Evolutionary conservation across 2,888 invertebrate genomes (phyloP).

Genomic region (Drosophila flavopinicola): DNA sequence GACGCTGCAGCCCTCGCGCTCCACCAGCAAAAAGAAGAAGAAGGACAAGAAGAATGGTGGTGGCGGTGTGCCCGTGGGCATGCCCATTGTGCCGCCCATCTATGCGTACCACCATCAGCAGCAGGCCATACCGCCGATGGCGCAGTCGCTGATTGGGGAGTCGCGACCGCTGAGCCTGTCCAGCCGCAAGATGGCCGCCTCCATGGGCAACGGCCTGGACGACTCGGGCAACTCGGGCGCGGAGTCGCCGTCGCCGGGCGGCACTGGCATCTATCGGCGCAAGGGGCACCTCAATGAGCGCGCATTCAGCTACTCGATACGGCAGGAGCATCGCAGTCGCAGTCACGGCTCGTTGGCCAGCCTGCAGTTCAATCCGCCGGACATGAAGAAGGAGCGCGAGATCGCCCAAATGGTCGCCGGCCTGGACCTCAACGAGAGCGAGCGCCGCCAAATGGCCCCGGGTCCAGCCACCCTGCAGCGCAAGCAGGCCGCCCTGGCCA

Average conservation of each 20-base stretch:
- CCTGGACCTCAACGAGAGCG: conserved; percentile 91
- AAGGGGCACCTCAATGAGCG: conserved; percentile 96
- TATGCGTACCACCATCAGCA: conserved; percentile 84
- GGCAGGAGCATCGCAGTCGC: conserved; percentile 96
- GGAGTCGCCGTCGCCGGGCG: conserved; percentile 86
- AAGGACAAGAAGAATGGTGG: conserved; percentile 83
- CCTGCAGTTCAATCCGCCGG: conserved; percentile 94
- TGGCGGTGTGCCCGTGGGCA: conserved; percentile 83
- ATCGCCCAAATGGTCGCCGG: conserved; percentile 97
- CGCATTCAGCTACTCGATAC: conserved; percentile 96
- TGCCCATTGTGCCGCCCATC: conserved; percentile 85
- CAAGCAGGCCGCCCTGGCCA: conserved; percentile 73
- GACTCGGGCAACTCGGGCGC: conserved; percentile 85
- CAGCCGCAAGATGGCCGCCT: conserved; percentile 88
- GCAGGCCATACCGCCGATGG: conserved; percentile 81
- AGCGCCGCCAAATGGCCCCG: conserved; percentile 84
- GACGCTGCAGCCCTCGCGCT: conserved; percentile 87
- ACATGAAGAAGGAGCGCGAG: conserved; percentile 94
- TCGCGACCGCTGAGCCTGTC: conserved; percentile 86
- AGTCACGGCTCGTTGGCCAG: conserved; percentile 96
- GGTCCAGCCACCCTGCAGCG: conserved; percentile 81
- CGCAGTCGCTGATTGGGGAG: conserved; percentile 87
- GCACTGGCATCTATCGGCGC: conserved; percentile 94
- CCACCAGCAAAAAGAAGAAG: conserved; percentile 86
- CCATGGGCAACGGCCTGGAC: conserved; percentile 87